Evolutionary conservation across 1,140 invertebrate genomes (phyloP), one percentile per base, ranked within the genome.

Genomic region (Drosophila orena): DNA sequence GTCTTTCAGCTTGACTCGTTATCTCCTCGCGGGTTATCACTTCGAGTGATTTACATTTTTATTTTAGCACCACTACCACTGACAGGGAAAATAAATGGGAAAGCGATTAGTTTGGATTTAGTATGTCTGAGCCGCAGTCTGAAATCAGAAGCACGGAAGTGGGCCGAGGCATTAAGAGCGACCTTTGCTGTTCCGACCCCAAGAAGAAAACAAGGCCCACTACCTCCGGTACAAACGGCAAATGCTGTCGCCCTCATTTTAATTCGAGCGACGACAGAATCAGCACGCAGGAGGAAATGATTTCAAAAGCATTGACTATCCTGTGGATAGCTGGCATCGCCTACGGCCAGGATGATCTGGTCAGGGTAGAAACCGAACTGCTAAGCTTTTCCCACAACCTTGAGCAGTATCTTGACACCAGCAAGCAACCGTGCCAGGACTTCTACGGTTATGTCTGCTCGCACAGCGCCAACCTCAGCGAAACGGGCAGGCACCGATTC

Each of bases 391-490:
- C 77, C 6, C 83, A 85, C 44, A 84, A 91, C 40, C 34, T 91
- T 20, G 78, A 90, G 11, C 81, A 77, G 43, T 71, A 79, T 27
- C 40, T 92, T 35, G 88, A 91, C 42, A 37, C 50, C 4, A 75
- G 46, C 6, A 56, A 47, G 35, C 34, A 71, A 22, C 91, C 91
- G 2, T 92, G 91, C 42, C 49, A 86, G 15, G 84, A 92, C 37
- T 92, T 92, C 14, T 91, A 86, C 50, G 78, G 79, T 17, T 92
- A 86, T 53, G 90, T 91, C 3, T 92, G 91, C 27, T 66, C 65
- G 2, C 77, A 76, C 10, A 84, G 64, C 20, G 44, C 61, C 27
- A 89, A 75, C 22, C 49, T 52, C 5, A 88, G 66, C 10, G 73
- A 85, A 24, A 72, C 81, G 11, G 81, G 81, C 10, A 59, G 81